Base-by-base conservation (phyloP, 2,888 invertebrate species). In the Sepioteuthis lessoniana region DNA sequence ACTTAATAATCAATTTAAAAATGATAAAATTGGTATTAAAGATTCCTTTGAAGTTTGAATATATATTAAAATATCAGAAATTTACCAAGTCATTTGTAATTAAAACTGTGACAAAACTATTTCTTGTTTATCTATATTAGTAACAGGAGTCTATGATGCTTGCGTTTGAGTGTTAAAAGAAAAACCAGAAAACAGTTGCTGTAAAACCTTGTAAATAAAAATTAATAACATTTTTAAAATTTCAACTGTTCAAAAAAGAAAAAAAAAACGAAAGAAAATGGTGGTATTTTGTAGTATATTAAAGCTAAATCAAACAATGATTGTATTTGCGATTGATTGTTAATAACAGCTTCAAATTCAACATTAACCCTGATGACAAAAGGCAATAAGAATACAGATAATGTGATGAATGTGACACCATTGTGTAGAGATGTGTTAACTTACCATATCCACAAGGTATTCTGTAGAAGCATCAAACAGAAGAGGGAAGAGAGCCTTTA, bases 381-480 rank as follows among this genome's bases (percentile, higher is more conserved):
- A n/a, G 16, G n/a, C 19, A 76, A 35, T 76, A n/a, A n/a, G 21
- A 76, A 76, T 13, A 76, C n/a, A 38, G 16, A 42, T 42, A 19
- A 13, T 42, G 47, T 31, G 13, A 93, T 0, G 55, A 55, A 10
- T 93, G 28, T 19, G n/a, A 47, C 31, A n/a, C 47, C 47, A 50
- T 31, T 42, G 35, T 38, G 19, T 46, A 10, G n/a, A 38, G 31
- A 28, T 31, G 38, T 47, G 21, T 38, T 37, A 93, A 94, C 96
- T 96, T 95, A 97, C 97, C 95, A 98, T 98, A 94, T 98, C 98
- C 94, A 98, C 98, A 21, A 98, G 97, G 96, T 98, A 98, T 96
- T 98, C 98, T n/a, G 98, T 98, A 90, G 98, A 98, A 50, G 98
- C 98, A 97, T 98, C 98, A 96, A 98, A 97, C 93, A 98, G 98